Evolutionary conservation across 1,140 invertebrate genomes (phyloP), one percentile per base, ranked within the genome.

Genomic region (Oedothorax gibbosus): DNA sequence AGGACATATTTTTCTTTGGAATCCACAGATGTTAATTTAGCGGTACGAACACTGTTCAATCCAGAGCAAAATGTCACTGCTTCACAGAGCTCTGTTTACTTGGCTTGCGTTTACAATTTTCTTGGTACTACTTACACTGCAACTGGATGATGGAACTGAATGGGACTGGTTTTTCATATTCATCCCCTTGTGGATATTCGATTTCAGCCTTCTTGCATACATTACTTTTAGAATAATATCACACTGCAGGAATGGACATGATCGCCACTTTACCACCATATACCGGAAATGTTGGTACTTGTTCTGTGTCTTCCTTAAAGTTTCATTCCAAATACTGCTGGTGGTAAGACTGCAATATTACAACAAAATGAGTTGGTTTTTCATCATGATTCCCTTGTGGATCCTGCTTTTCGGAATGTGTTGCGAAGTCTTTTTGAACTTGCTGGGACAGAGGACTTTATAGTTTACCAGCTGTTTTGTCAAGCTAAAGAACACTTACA

Each of bases 141-240:
- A 95, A 83, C 91, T 98, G 64, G 96, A 98, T 90, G 93, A 94
- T 20, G 93, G 94, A 90, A 97, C 95, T 49, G 93, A 94, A 89
- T 98, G 96, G 96, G 97, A 97, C 89, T 98, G 96, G 96, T 97
- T 97, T 89, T 94, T 97, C 53, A 96, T 98, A 49, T 98, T 98
- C 87, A 95, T 97, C 68, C 97, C 97, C 9, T 93, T 98, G 91
- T 98, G 96, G 96, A 91, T 97, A 54, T 97, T 96, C 89, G 96
- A 98, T 88, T 93, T 92, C 69, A 95, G 96, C 85, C 91, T 98
- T 79, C 89, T 97, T 5, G 94, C 96, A 83, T 96, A 96, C 88
- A 94, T 97, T 14, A 90, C 95, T 68, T 96, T 97, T 88, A 94
- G 96, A 88, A 95, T 97, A 91, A 93, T 97, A 85, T 94, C 94